Percentiles rank a stretch among this genome's conserved stretches.
Evolutionary conservation across 2,888 invertebrate genomes (phyloP).

Genomic region (Volucella bombylans): DNA sequence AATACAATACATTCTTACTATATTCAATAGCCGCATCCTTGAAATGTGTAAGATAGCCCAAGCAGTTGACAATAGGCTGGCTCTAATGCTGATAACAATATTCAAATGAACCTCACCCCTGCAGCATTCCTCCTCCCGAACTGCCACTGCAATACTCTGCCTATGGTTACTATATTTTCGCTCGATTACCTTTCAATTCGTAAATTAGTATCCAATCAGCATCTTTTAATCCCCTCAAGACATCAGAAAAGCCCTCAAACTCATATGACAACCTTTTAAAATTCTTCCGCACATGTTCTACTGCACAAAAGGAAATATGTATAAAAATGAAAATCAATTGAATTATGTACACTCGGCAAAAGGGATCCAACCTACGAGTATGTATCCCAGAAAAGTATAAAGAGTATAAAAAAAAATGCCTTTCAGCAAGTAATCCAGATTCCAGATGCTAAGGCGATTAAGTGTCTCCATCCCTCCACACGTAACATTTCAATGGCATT

Average conservation of each 20-base stretch:
- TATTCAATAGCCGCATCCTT: too few relatives aligned
- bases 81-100: too few relatives aligned
- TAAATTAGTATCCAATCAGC: slow-evolving; percentile 44
- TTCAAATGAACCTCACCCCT: too few relatives aligned
- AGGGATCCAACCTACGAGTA: too few relatives aligned
- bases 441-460: slow-evolving; percentile 65
- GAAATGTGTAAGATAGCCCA: too few relatives aligned
- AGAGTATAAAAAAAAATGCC: slow-evolving; percentile 12
- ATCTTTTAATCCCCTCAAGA: slow-evolving; percentile 17
- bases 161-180: background rate
- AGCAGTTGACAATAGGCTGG: too few relatives aligned
- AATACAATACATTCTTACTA: too few relatives aligned
- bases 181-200: slow-evolving; percentile 41
- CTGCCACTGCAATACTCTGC: too few relatives aligned
- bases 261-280: background rate
- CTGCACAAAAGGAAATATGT: background rate
- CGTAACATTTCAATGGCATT: slow-evolving; percentile 29
- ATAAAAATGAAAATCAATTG: background rate
- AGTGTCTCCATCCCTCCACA: slow-evolving; percentile 30
- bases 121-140: too few relatives aligned
- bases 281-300: slow-evolving; percentile 35
- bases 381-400: too few relatives aligned
- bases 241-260: background rate
- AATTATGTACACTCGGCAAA: too few relatives aligned
- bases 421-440: slow-evolving; percentile 61